A percentile compares a stretch with the other conserved stretches of the same genome.
Conservation (phyloP, 2,888 invertebrate genomes). For the Stenodera caucasica region DNA sequence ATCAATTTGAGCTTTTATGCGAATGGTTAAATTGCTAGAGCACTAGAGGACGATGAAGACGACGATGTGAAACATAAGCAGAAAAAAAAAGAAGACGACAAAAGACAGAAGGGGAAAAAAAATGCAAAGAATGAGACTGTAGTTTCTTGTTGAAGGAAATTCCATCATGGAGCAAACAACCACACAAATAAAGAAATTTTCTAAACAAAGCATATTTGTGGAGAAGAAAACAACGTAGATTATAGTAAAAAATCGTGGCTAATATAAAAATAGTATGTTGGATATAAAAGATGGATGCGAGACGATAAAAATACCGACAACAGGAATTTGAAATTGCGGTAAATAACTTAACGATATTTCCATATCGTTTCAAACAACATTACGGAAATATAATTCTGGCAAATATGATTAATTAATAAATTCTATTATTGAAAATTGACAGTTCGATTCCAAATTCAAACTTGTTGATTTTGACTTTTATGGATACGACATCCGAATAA, state of each 20-base stretch:
- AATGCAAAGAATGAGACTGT: not conserved
- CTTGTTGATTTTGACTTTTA: not conserved
- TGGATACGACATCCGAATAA: not conserved
- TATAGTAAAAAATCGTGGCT: not conserved
- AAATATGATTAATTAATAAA: not conserved
- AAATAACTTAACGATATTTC: not conserved
- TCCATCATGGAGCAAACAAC: not conserved
- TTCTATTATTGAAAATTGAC: not conserved
- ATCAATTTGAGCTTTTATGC: slow-evolving; percentile 29
- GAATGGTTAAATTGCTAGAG: slow-evolving; percentile 5
- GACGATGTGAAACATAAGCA: too few species aligned
- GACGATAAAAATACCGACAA: not conserved
- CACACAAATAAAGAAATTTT: not conserved
- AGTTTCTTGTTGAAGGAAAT: not conserved
- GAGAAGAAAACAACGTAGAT: not conserved
- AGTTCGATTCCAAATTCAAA: not conserved
- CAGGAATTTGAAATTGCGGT: not conserved
- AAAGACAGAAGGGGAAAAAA: not conserved
- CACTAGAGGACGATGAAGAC: not conserved
- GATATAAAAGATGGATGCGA: not conserved
- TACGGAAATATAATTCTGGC: not conserved
- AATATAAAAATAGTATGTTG: not conserved
- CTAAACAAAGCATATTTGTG: not conserved
- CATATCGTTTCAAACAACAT: not conserved
- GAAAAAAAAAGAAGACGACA: not conserved